Conservation (phyloP, 2,888 invertebrate species). For the Oeneis ivallda region DNA sequence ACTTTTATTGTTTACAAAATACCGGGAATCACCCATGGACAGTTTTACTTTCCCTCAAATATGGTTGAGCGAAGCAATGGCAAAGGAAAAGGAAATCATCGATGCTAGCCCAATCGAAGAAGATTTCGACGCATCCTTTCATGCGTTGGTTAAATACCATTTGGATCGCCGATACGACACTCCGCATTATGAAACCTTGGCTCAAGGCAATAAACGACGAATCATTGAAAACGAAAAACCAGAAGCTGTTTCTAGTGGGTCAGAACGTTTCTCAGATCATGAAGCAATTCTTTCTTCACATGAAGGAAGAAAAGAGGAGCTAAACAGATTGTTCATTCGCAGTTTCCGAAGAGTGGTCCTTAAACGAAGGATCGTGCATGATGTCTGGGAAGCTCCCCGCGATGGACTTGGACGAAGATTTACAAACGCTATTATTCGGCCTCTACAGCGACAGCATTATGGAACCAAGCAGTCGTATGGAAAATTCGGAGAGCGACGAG, state of each 20-base stretch:
- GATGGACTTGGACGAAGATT: constrained; percentile 30
- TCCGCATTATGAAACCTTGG: neutral
- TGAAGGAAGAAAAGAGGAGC: neutral
- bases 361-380: constrained; percentile 31
- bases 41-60: too few relatives aligned
- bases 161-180: too few relatives aligned
- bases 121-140: too few relatives aligned
- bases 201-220: neutral
- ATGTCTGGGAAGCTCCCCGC: constrained; percentile 32
- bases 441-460: neutral
- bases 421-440: constrained; percentile 1
- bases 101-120: too few relatives aligned
- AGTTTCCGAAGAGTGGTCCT: constrained; percentile 28
- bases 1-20: too few relatives aligned
- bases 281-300: neutral
- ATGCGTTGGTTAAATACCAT: too few relatives aligned
- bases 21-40: too few relatives aligned
- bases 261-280: neutral
- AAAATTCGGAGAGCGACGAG: neutral
- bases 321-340: constrained; percentile 16
- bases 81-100: too few relatives aligned
- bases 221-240: neutral
- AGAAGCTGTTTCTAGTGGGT: neutral
- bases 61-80: too few relatives aligned
- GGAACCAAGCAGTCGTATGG: too few relatives aligned